These are phyloP conservation scores for Drosophila flavopinicola DNA, from an alignment of 2,888 invertebrate genomes.

Conservation along the genomic window DNA sequence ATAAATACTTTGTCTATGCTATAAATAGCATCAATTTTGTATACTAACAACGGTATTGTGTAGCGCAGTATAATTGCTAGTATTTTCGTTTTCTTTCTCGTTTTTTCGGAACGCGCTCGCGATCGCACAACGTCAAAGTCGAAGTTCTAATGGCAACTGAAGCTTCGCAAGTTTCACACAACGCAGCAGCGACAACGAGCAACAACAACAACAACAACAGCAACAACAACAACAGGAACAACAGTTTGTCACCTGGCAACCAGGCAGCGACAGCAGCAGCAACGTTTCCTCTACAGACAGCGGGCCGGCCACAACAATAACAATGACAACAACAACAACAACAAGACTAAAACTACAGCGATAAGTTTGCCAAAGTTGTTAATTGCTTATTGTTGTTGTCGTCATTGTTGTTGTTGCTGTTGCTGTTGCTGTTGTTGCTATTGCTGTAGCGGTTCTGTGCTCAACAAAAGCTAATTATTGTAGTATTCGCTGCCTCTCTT, in stretches of 20 bases:
- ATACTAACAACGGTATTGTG: constrained; percentile 47
- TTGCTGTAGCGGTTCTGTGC: constrained; percentile 40
- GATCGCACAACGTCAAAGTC: constrained; percentile 76
- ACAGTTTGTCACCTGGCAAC: constrained; percentile 72
- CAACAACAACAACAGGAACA: constrained; percentile 27
- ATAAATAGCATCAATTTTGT: constrained; percentile 26
- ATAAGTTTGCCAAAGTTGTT: constrained; percentile 67
- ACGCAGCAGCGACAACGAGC: constrained; percentile 44
- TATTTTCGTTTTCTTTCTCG: constrained; percentile 19
- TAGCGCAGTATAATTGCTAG: constrained; percentile 51
- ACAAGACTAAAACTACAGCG: constrained; percentile 37
- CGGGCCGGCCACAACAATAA: constrained; percentile 42
- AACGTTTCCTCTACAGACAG: constrained; percentile 33
- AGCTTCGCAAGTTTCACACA: constrained; percentile 69
- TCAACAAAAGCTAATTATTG: constrained; percentile 63
- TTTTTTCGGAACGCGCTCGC: constrained; percentile 55
- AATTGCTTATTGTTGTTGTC: constrained; percentile 55
- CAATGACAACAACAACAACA: constrained; percentile 24
- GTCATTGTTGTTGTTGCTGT: constrained; percentile 22
- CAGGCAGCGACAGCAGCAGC: constrained; percentile 20
- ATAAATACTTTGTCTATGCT: constrained; percentile 23
- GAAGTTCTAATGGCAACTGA: constrained; percentile 79
- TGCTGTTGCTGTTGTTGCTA: constrained; percentile 15
- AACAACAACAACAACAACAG: constrained; percentile 36
- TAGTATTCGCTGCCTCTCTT: constrained; percentile 20